A percentile compares a stretch with the other conserved stretches of the same genome.
phyloP scores from a whole-genome alignment of 2,113 vertebrate genomes.

The Etheostoma cragini region DNA sequence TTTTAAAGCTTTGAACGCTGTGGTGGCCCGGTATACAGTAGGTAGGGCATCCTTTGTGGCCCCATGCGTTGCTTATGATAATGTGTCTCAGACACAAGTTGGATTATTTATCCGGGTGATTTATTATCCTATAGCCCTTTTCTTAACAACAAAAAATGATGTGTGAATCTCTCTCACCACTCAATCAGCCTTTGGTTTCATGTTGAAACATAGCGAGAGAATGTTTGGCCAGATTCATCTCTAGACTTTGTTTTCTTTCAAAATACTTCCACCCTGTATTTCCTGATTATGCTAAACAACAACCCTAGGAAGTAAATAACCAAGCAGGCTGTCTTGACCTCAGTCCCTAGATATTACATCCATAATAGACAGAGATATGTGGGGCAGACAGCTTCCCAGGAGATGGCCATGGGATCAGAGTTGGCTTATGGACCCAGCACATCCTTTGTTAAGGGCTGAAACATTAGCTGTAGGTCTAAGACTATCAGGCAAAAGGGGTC shows the following conservation, averaged over 20 bases:
- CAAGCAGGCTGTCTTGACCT: slow-evolving; percentile 27
- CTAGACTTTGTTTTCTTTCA: slow-evolving; percentile 16
- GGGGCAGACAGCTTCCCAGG: slow-evolving; percentile 56
- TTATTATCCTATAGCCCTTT: slow-evolving; percentile 1
- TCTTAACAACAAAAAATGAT: neutral
- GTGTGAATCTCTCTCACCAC: neutral
- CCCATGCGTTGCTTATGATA: neutral
- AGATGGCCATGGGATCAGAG: slow-evolving; percentile 57
- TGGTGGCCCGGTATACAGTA: slow-evolving; percentile 11
- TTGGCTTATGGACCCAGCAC: slow-evolving; percentile 39
- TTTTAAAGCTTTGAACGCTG: slow-evolving; percentile 3
- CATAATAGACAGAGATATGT: slow-evolving; percentile 34
- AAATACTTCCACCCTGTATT: slow-evolving; percentile 10
- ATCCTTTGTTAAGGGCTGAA: slow-evolving; percentile 74
- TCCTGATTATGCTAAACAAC: slow-evolving; percentile 36
- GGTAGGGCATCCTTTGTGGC: slow-evolving; percentile 35
- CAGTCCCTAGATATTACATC: slow-evolving; percentile 8
- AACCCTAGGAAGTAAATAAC: slow-evolving; percentile 21
- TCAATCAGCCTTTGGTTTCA: slow-evolving; percentile 47
- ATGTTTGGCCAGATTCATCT: slow-evolving; percentile 42
- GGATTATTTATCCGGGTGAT: neutral
- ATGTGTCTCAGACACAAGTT: neutral
- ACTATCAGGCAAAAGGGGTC: slow-evolving; percentile 52
- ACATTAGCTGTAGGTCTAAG: slow-evolving; percentile 73
- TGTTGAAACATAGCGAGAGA: slow-evolving; percentile 44